Evolutionary conservation across 1,140 invertebrate genomes (phyloP).

Genomic region (Drosophila truncata): DNA sequence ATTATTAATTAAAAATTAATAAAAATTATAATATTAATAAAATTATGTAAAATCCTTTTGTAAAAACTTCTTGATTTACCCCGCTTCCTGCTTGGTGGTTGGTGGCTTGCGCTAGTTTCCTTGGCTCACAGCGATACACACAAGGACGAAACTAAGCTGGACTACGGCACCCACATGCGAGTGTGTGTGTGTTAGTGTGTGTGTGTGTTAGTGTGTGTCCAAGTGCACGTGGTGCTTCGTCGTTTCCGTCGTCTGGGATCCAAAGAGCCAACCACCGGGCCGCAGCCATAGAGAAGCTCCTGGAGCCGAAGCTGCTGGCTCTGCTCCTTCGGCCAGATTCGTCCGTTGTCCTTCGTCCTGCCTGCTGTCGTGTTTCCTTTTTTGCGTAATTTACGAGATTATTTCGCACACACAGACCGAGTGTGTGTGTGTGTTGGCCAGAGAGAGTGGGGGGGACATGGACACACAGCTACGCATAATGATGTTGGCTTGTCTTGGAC

Average conservation of each 20-base stretch:
- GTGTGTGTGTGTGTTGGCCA: not conserved
- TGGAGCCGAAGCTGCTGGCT: conserved; percentile 18
- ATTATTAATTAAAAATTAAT: not conserved
- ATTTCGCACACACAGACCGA: conserved; percentile 73
- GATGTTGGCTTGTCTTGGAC: conserved; percentile 82
- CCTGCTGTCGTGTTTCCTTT: conserved; percentile 67
- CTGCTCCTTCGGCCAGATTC: conserved; percentile 24
- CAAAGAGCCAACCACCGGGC: conserved; percentile 65
- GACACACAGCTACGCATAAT: conserved; percentile 81
- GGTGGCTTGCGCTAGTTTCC: conserved; percentile 50
- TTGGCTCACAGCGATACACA: conserved; percentile 17
- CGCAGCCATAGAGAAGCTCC: conserved; percentile 14
- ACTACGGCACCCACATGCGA: conserved; percentile 24
- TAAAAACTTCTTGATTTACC: conserved; percentile 4
- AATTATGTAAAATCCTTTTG: not conserved
- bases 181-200: conserved; percentile 25
- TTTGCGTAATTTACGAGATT: conserved; percentile 84
- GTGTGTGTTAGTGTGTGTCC: conserved; percentile 26
- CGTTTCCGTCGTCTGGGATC: conserved; percentile 57
- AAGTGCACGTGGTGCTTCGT: conserved; percentile 63
- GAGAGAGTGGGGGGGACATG: conserved; percentile 31
- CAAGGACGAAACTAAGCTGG: conserved; percentile 24
- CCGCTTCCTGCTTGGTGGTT: conserved; percentile 11
- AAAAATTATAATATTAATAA: not conserved
- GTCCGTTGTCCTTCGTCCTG: conserved; percentile 36